These are phyloP conservation scores for Eurois occulta DNA, from an alignment of 2,888 invertebrate species.

Conservation along the genomic window DNA sequence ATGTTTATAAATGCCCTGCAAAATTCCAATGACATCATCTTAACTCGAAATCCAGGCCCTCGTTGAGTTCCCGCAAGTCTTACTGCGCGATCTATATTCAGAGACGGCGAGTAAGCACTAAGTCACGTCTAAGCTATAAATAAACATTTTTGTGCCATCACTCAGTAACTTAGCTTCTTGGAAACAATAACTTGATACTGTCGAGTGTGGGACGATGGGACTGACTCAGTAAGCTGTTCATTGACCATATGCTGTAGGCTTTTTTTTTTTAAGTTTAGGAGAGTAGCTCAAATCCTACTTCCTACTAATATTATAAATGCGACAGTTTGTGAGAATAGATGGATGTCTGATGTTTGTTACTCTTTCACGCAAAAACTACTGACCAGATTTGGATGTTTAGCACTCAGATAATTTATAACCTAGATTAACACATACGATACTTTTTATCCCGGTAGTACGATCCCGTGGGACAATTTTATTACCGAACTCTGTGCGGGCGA, in stretches of 20 bases:
- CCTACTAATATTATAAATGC: too few species aligned
- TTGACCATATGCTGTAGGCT: slow-evolving; percentile 47
- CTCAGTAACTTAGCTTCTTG: slow-evolving; percentile 46
- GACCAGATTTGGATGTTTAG: too few species aligned
- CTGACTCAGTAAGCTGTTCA: slow-evolving; percentile 53
- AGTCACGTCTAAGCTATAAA: slow-evolving; percentile 63
- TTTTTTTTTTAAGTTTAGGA: slow-evolving; percentile 10
- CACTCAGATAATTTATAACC: too few species aligned
- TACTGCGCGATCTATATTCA: slow-evolving; percentile 46
- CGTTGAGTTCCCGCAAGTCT: slow-evolving; percentile 42
- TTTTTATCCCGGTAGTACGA: too few species aligned
- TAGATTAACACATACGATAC: too few species aligned
- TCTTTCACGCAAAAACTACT: too few species aligned
- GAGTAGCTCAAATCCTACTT: too few species aligned
- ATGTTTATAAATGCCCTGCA: neutral
- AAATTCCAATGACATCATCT: slow-evolving; percentile 47
- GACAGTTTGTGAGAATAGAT: too few species aligned
- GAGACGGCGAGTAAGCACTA: slow-evolving; percentile 45
- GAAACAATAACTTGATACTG: slow-evolving; percentile 52
- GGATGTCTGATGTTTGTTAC: too few species aligned
- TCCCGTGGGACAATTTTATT: too few species aligned
- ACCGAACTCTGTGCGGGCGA: too few species aligned
- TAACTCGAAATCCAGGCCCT: slow-evolving; percentile 28
- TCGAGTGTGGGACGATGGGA: slow-evolving; percentile 39
- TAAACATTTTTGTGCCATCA: slow-evolving; percentile 64